phyloP scores from a whole-genome alignment of 2,113 vertebrate genomes.

The Pan troglodytes region NHGRI_mPanTro3-v2.1_pri NC_072403.2:101041501-101042000 shows the following conservation, averaged over 20 bases:
- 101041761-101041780: constrained; percentile 59
- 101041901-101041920: not conserved
- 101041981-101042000: constrained; percentile 20
- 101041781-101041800: constrained; percentile 57
- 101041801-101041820: constrained; percentile 75
- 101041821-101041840: constrained; percentile 38
- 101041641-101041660: constrained; percentile 15
- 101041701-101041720: not conserved
- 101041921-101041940: not conserved
- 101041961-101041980: not conserved
- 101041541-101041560: constrained; percentile 51
- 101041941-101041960: constrained; percentile 26
- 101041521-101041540: constrained; percentile 25
- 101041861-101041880: constrained; percentile 42
- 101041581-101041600: not conserved
- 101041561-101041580: not conserved
- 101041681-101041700: constrained; percentile 39
- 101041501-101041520: not conserved
- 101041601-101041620: not conserved
- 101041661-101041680: not conserved
- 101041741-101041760: constrained; percentile 66
- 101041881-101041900: not conserved
- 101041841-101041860: constrained; percentile 59
- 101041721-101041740: constrained; percentile 66
- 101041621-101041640: not conserved